Percentiles rank a stretch among this genome's conserved stretches.
Evolutionary conservation across 2,113 vertebrate species (phyloP).

Genomic region (Spea bombifrons): DNA sequence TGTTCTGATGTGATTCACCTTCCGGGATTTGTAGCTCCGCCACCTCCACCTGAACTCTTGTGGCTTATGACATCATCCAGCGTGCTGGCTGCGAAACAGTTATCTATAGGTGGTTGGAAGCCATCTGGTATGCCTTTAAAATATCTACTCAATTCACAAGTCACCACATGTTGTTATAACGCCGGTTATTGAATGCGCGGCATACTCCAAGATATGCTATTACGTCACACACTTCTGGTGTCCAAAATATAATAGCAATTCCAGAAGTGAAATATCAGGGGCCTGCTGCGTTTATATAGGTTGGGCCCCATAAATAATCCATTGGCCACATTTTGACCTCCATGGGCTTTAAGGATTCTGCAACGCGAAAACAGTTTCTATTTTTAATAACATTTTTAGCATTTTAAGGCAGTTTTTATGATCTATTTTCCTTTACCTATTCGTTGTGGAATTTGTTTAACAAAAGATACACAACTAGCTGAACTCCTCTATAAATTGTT

Average conservation of each 20-base stretch:
- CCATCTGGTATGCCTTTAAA: slow-evolving; percentile 27
- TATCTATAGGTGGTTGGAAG: neutral
- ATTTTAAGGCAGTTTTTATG: neutral
- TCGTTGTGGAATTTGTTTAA: neutral
- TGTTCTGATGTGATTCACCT: slow-evolving; percentile 18
- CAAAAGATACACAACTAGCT: neutral
- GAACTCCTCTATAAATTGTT: too few species aligned
- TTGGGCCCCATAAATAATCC: neutral
- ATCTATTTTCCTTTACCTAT: neutral
- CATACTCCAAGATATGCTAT: slow-evolving; percentile 3
- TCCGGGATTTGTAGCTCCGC: slow-evolving; percentile 11
- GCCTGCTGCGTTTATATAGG: neutral
- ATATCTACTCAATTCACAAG: slow-evolving; percentile 13
- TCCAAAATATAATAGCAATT: neutral
- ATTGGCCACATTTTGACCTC: neutral
- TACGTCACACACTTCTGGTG: too few species aligned
- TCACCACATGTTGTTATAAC: slow-evolving; percentile 27
- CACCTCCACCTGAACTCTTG: slow-evolving; percentile 45
- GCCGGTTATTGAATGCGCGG: neutral
- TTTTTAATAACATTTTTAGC: neutral
- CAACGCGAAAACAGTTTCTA: neutral
- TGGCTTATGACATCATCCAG: slow-evolving; percentile 38
- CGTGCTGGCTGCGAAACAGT: slow-evolving; percentile 16
- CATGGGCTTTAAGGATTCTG: neutral
- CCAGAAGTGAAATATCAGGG: neutral